Evolutionary conservation across 1,140 invertebrate species (phyloP).

Genomic region (Anthonomus grandis): DNA sequence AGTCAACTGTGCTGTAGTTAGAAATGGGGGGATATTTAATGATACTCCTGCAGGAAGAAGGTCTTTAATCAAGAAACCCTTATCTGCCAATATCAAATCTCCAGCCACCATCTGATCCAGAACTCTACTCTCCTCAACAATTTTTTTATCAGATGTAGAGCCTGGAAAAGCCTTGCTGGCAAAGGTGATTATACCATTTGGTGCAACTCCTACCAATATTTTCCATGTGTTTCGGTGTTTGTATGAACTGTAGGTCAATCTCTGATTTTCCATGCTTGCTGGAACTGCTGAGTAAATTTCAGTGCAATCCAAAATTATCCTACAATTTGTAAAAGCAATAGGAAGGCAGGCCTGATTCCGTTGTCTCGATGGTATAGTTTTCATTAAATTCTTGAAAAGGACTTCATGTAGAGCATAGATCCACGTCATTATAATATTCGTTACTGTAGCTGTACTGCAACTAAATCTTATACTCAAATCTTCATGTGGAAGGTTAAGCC

Average conservation of each 20-base stretch:
- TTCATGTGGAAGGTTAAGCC: conserved; percentile 27
- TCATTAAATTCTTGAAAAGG: conserved; percentile 30
- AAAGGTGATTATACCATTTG: conserved; percentile 31
- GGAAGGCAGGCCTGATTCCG: conserved; percentile 29
- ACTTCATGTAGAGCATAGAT: conserved; percentile 31
- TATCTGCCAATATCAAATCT: conserved; percentile 32
- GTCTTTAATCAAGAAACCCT: conserved; percentile 32
- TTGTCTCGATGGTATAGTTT: conserved; percentile 27
- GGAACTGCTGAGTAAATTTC: conserved; percentile 26
- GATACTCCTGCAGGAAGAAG: conserved; percentile 26
- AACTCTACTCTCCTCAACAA: conserved; percentile 18
- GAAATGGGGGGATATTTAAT: conserved; percentile 33
- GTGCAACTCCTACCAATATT: conserved; percentile 29
- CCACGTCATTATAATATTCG: conserved; percentile 34
- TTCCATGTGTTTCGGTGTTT: conserved; percentile 29
- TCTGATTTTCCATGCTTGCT: conserved; percentile 20
- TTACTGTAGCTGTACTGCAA: conserved; percentile 20
- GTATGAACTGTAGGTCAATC: conserved; percentile 25
- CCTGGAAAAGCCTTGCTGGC: conserved; percentile 29
- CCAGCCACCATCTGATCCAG: conserved; percentile 17
- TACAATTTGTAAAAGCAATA: conserved; percentile 29
- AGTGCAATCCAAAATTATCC: conserved; percentile 32
- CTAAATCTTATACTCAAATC: too few species aligned
- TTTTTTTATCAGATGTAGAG: conserved; percentile 31
- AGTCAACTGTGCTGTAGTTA: conserved; percentile 28